Conservation (phyloP, 2,797 vertebrate genomes). For the Psittacula derbiana region DNA sequence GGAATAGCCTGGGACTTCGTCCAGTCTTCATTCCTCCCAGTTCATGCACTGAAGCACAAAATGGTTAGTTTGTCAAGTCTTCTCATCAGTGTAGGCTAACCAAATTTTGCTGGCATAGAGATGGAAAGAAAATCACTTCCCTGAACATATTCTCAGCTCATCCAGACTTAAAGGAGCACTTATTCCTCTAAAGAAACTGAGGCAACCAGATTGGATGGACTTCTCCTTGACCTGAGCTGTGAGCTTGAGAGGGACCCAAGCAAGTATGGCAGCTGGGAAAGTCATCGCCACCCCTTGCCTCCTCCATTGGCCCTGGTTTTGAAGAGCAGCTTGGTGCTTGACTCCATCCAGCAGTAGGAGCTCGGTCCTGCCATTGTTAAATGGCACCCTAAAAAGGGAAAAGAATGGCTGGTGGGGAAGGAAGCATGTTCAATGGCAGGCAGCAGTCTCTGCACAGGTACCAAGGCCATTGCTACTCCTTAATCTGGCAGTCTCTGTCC, state of each 20-base stretch:
- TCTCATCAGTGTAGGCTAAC: neutral
- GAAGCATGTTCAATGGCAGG: neutral
- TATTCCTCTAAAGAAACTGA: neutral
- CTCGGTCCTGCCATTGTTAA: neutral
- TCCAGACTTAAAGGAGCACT: neutral
- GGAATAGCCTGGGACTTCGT: neutral
- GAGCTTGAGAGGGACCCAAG: neutral
- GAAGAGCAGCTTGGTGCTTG: neutral
- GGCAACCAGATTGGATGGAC: neutral
- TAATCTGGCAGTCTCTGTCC: neutral
- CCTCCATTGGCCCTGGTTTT: neutral
- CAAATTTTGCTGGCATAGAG: neutral
- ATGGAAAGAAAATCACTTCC: neutral
- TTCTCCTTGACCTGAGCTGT: neutral
- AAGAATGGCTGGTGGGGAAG: neutral
- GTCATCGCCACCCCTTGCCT: neutral
- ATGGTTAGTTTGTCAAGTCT: neutral
- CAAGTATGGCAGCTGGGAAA: neutral
- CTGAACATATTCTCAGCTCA: neutral
- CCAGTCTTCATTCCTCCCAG: neutral
- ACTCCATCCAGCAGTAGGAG: neutral
- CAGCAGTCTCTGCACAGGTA: neutral
- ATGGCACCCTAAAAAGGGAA: neutral
- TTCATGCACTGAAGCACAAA: neutral
- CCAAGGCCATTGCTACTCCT: neutral